These are phyloP conservation scores for Apamea sordens DNA, from an alignment of 2,888 invertebrate species.

Conservation along the genomic window DNA sequence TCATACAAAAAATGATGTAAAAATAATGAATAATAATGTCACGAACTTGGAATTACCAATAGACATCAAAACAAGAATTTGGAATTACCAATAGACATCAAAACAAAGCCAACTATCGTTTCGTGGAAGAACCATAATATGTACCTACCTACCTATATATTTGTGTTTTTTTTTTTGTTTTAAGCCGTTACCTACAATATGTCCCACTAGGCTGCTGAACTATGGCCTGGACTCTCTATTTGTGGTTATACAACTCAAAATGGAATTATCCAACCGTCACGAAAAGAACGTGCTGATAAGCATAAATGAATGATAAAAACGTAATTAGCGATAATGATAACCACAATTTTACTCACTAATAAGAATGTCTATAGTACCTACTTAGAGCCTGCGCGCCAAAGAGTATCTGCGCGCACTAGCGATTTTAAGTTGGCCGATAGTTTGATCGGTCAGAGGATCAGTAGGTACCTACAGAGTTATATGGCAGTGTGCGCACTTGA, in stretches of 20 bases:
- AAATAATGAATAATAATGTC: not conserved
- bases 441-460: no score
- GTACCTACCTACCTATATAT: not conserved
- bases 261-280: constrained; percentile 27
- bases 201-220: no score
- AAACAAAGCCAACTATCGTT: constrained; percentile 4
- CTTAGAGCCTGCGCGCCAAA: no score
- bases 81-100: constrained; percentile 6
- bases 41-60: not conserved
- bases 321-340: constrained; percentile 43
- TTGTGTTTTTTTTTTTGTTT: no score
- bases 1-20: constrained; percentile 7
- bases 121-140: not conserved
- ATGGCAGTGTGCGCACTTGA: no score
- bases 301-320: constrained; percentile 25
- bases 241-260: not conserved
- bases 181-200: no score
- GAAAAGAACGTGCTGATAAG: constrained; percentile 16
- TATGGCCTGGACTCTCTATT: no score
- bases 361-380: not conserved
- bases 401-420: no score
- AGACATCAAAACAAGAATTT: not conserved
- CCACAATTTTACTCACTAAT: not conserved
- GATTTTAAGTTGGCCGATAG: no score
- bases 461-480: no score